phyloP scores from a whole-genome alignment of 2,888 invertebrate species.

The Galeruca laticollis region DNA sequence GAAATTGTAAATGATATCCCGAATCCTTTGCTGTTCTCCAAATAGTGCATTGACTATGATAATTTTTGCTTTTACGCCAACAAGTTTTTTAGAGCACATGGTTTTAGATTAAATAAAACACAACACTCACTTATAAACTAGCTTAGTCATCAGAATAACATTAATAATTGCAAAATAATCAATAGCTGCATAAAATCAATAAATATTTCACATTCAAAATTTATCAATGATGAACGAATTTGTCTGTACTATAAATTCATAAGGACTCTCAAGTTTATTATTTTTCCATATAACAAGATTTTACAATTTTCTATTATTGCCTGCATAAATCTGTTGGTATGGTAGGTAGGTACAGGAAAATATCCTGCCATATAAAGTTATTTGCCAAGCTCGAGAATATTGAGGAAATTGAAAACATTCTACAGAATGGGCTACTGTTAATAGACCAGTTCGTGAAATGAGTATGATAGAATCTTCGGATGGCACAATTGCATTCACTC shows the following conservation, averaged over 20 bases:
- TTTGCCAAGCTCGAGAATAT: slow-evolving; percentile 37
- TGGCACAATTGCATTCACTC: neutral
- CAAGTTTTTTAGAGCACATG: too few relatives aligned
- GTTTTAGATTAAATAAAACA: neutral
- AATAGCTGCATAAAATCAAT: neutral
- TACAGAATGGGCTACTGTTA: slow-evolving; percentile 35
- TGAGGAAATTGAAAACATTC: slow-evolving; percentile 47
- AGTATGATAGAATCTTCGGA: slow-evolving; percentile 1
- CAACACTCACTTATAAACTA: neutral
- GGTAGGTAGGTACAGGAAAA: slow-evolving; percentile 4
- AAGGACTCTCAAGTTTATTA: slow-evolving; percentile 39
- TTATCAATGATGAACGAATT: slow-evolving; percentile 20
- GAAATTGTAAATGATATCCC: too few relatives aligned
- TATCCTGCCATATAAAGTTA: slow-evolving; percentile 25
- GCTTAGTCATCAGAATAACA: neutral
- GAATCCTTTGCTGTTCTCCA: too few relatives aligned
- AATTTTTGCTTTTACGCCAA: too few relatives aligned
- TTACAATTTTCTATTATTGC: slow-evolving; percentile 51
- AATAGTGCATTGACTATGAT: too few relatives aligned
- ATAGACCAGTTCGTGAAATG: slow-evolving; percentile 13
- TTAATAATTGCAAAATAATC: too few relatives aligned
- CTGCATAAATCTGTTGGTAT: slow-evolving; percentile 39
- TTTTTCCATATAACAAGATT: slow-evolving; percentile 47
- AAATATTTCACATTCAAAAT: neutral
- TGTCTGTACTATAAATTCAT: slow-evolving; percentile 24